A percentile compares a stretch with the other conserved stretches of the same genome.
Evolutionary conservation across 2,113 vertebrate species (phyloP).

Genomic region (Brienomyrus longianalis): DNA sequence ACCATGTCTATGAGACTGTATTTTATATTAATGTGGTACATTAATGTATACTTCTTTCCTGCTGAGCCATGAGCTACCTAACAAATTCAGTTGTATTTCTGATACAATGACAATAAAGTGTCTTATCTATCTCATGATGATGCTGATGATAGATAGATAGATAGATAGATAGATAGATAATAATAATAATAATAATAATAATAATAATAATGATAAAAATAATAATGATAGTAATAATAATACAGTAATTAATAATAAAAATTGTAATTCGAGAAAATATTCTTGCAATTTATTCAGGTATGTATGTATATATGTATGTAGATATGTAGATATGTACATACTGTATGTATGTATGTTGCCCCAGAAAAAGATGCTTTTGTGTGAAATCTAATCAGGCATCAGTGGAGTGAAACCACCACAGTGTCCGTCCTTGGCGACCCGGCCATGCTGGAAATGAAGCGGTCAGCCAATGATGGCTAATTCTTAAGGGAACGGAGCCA

Average conservation of each 20-base stretch:
- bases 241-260: background rate
- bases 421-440: background rate
- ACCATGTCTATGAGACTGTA: no score
- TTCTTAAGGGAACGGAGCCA: background rate
- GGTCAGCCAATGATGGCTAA: background rate
- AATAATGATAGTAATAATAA: background rate
- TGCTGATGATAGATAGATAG: no score
- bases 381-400: slow-evolving; percentile 20
- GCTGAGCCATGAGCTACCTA: no score
- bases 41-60: no score
- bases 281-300: background rate
- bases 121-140: no score
- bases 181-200: background rate
- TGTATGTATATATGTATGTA: background rate
- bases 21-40: no score
- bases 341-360: background rate
- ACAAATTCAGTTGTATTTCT: no score
- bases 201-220: background rate
- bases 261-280: background rate
- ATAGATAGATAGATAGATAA: no score
- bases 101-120: no score
- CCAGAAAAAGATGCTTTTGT: slow-evolving; percentile 6
- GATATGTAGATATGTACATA: background rate
- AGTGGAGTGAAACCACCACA: slow-evolving; percentile 5
- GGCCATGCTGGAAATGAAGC: background rate